Base-by-base conservation (phyloP, 2,888 invertebrate genomes). In the Odontomyia ornata region DNA sequence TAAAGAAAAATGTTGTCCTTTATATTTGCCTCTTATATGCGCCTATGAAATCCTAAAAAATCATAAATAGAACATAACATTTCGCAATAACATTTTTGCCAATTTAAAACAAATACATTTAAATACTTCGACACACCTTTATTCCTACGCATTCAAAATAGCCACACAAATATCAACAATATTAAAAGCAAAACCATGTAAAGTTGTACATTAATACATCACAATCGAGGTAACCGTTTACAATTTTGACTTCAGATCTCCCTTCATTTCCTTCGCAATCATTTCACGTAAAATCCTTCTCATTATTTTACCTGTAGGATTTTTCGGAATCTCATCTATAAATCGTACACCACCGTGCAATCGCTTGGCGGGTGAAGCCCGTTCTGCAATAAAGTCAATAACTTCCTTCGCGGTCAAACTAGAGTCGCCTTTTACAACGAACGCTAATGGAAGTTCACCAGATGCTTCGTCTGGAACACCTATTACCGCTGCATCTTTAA, bases 401-500 rank as follows among this genome's bases (percentile, higher is more conserved):
- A 93, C 87, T 36, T 92, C 90, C 5, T 88, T 83, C 80, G 89
- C 89, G 0, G 88, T 89, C 67, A 91, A 82, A 0, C 84, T 82
- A 0, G 85, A 84, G 80, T 86, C 87, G 0, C 88, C 87, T 72
- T 88, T 88, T 1, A 94, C 94, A 9, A 95, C 89, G 85, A 93
- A 95, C 0, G 94, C 95, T 79, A 90, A 81, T 11, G 95, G 94
- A 75, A 94, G 86, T 84, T 95, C 94, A 15, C 95, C 95, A 52
- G 92, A 91, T 69, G 83, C 83, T 82, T 91, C 92, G 84, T 95
- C 90, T 0, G 93, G 92, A 72, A 90, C 84, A 18, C 95, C 96
- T 82, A 95, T 90, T 46, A 97, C 96, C 46, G 93, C 96, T 23
- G 90, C 93, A 83, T 96, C 95, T 76, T 90, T 89, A 71, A 96